These are phyloP conservation scores for Trisateles emortualis DNA, from an alignment of 2,888 invertebrate species.

Conservation along the genomic window DNA sequence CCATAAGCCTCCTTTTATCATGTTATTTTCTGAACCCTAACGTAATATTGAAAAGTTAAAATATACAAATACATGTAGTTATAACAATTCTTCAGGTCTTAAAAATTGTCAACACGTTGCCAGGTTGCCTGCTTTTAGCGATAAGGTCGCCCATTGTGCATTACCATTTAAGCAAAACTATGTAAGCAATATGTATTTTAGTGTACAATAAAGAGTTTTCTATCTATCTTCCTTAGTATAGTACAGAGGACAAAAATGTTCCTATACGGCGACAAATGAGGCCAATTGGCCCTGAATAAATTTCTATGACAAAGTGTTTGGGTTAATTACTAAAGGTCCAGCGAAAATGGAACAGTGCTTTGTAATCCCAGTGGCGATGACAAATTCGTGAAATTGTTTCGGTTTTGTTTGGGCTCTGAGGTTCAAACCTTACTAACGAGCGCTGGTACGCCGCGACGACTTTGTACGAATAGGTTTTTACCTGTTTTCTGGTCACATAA, in stretches of 20 bases:
- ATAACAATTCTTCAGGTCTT: no score
- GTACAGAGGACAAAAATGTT: constrained; percentile 28
- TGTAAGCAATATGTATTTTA: no score
- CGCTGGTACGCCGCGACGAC: constrained; percentile 30
- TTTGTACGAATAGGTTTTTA: constrained; percentile 39
- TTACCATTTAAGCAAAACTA: background rate
- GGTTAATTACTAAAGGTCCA: constrained; percentile 50
- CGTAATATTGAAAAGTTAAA: no score
- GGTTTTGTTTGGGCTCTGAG: constrained; percentile 47
- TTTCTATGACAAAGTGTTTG: constrained; percentile 45
- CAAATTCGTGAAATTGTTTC: constrained; percentile 56
- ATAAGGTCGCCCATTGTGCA: no score
- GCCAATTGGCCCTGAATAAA: constrained; percentile 44
- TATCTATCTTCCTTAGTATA: no score
- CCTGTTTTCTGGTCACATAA: constrained; percentile 37
- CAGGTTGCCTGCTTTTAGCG: no score
- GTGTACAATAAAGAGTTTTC: no score
- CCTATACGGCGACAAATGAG: constrained; percentile 32
- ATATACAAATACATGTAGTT: no score
- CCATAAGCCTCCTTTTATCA: no score
- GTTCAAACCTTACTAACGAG: constrained; percentile 47
- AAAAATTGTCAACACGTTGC: no score
- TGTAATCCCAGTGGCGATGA: constrained; percentile 52
- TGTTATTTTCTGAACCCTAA: no score
- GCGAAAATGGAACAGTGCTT: constrained; percentile 49